Conservation (phyloP, 1,140 invertebrate species). For the Pseudomyrmex gracilis region DNA sequence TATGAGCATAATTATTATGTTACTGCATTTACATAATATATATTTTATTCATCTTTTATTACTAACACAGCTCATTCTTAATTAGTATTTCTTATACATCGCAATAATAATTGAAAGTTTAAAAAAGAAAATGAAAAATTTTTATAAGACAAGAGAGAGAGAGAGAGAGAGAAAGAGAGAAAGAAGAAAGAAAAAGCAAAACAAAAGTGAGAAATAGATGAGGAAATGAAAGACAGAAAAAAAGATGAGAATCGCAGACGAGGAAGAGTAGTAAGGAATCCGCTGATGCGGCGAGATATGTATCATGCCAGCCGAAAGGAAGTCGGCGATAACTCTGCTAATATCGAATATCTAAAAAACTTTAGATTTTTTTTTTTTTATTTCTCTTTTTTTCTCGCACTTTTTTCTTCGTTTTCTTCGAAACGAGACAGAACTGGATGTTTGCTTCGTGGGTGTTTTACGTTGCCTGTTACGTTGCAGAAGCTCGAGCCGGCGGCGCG, state of each 20-base stretch:
- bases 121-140: not conserved
- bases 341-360: constrained; percentile 41
- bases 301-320: not conserved
- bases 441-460: constrained; percentile 40
- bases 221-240: not conserved
- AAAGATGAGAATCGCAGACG: too few relatives aligned
- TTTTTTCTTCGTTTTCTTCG: not conserved
- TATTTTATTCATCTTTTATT: too few relatives aligned
- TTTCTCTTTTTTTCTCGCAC: not conserved
- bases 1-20: too few relatives aligned
- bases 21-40: too few relatives aligned
- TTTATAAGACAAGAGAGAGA: not conserved
- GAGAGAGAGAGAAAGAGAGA: not conserved
- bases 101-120: not conserved
- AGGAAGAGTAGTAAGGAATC: not conserved
- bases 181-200: not conserved
- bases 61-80: too few relatives aligned
- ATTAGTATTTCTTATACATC: not conserved
- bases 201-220: not conserved
- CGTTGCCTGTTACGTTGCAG: constrained; percentile 47
- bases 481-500: constrained; percentile 26
- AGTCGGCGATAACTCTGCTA: constrained; percentile 14
- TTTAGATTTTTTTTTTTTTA: not conserved
- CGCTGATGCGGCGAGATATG: not conserved
- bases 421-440: not conserved